A percentile compares a stretch with the other conserved stretches of the same genome.
Conservation (phyloP, 2,113 vertebrate genomes). For the Ptyas mucosa region DNA sequence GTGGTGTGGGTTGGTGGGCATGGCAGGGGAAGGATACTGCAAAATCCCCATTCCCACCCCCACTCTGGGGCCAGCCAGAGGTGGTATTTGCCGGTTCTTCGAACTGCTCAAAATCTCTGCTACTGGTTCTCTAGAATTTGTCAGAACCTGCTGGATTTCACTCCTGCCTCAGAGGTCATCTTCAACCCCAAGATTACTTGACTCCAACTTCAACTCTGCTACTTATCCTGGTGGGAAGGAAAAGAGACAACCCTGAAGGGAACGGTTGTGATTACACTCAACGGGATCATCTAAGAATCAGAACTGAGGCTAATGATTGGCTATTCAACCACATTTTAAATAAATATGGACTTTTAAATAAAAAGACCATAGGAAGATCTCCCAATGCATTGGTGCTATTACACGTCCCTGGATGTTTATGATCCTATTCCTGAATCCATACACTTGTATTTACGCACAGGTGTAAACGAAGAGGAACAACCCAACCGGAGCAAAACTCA, state of each 20-base stretch:
- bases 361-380: fast-evolving
- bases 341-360: not conserved
- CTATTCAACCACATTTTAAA: fast-evolving
- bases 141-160: too few species aligned
- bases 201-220: not conserved
- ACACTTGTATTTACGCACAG: not conserved
- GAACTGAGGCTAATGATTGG: not conserved
- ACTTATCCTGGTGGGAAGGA: constrained; percentile 33
- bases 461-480: not conserved
- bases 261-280: not conserved
- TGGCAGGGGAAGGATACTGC: too few species aligned
- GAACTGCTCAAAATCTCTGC: too few species aligned
- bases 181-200: constrained; percentile 14
- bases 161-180: not conserved
- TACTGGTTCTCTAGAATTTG: too few species aligned
- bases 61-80: too few species aligned
- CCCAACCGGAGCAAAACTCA: not conserved
- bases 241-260: not conserved
- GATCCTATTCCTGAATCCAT: not conserved
- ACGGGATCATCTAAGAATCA: constrained; percentile 3
- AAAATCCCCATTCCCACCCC: too few species aligned
- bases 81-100: too few species aligned
- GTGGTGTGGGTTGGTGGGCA: too few species aligned
- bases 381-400: not conserved
- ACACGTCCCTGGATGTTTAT: fast-evolving